Conservation (phyloP, 2,113 vertebrate species). For the Cyprinodon brontotheroides region DNA sequence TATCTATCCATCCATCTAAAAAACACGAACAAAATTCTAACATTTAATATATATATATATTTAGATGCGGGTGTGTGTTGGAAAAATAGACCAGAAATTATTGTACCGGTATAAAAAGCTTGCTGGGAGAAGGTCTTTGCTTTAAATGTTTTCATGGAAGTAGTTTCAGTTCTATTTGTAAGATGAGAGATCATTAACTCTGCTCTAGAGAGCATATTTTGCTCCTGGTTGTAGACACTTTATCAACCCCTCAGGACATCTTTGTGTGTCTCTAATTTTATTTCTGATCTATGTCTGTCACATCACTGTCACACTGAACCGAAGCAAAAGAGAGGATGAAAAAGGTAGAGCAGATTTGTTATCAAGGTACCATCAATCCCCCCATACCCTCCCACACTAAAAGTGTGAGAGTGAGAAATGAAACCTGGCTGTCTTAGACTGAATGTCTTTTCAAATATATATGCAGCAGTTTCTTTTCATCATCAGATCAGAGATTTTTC, state of each 20-base stretch:
- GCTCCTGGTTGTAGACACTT: slow-evolving; percentile 40
- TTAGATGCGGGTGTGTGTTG: no score
- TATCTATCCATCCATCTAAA: no score
- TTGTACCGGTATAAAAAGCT: slow-evolving; percentile 38
- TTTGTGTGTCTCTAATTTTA: slow-evolving; percentile 66
- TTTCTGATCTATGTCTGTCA: slow-evolving; percentile 60
- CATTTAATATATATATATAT: no score
- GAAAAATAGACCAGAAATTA: slow-evolving; percentile 1
- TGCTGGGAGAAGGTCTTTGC: slow-evolving; percentile 28
- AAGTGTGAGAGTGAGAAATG: slow-evolving; percentile 60
- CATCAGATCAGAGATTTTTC: slow-evolving; percentile 23
- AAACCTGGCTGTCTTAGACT: slow-evolving; percentile 39
- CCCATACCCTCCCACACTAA: slow-evolving; percentile 23
- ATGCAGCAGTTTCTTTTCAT: slow-evolving; percentile 50
- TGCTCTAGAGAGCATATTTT: slow-evolving; percentile 45
- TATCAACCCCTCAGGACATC: slow-evolving; percentile 46
- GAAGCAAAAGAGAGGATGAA: slow-evolving; percentile 24
- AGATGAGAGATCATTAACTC: slow-evolving; percentile 55
- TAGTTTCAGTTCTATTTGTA: slow-evolving; percentile 53
- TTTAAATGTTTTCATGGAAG: slow-evolving; percentile 57
- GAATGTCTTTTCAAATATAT: slow-evolving; percentile 36
- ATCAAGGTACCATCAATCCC: slow-evolving; percentile 55
- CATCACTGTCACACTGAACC: slow-evolving; percentile 10
- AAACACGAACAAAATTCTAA: no score
- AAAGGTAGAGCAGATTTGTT: slow-evolving; percentile 49